Conservation (phyloP, 2,888 invertebrate species). For the Ophion costatus region DNA sequence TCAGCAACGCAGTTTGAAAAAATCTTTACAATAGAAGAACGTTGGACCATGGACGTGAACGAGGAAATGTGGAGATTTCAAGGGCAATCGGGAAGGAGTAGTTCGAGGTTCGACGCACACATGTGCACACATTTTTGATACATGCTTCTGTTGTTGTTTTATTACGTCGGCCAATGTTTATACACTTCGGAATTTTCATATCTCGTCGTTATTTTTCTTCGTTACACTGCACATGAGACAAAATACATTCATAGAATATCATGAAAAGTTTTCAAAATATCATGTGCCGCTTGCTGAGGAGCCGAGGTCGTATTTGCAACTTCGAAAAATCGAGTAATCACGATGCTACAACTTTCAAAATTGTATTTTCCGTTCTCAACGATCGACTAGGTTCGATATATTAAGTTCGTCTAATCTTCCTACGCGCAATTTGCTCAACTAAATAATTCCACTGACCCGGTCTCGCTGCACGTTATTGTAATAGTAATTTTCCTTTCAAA, state of each 20-base stretch:
- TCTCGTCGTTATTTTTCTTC: not conserved
- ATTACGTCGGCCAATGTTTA: slow-evolving; percentile 60
- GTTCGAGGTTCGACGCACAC: not conserved
- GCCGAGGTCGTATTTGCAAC: slow-evolving; percentile 2
- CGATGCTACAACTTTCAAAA: not conserved
- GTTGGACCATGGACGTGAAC: not conserved
- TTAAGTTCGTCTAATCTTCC: slow-evolving; percentile 30
- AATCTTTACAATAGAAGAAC: not conserved
- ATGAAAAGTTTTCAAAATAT: slow-evolving; percentile 59
- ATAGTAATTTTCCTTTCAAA: not conserved
- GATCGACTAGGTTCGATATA: slow-evolving; percentile 41
- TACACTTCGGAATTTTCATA: slow-evolving; percentile 41
- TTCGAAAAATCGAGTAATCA: slow-evolving; percentile 3
- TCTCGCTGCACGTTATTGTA: too few species aligned
- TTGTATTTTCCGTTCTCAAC: not conserved
- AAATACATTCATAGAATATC: slow-evolving; percentile 62
- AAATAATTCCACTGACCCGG: slow-evolving; percentile 27
- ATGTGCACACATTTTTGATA: not conserved
- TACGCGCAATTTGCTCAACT: slow-evolving; percentile 2
- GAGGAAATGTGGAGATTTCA: not conserved
- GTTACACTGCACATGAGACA: slow-evolving; percentile 52
- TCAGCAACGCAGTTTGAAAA: slow-evolving; percentile 28
- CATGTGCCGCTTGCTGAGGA: slow-evolving; percentile 10
- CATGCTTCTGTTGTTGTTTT: slow-evolving; percentile 27
- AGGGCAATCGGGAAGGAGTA: not conserved